These are phyloP conservation scores for Varecia variegata DNA, from an alignment of 2,797 vertebrate species.

Conservation along the genomic window DNA sequence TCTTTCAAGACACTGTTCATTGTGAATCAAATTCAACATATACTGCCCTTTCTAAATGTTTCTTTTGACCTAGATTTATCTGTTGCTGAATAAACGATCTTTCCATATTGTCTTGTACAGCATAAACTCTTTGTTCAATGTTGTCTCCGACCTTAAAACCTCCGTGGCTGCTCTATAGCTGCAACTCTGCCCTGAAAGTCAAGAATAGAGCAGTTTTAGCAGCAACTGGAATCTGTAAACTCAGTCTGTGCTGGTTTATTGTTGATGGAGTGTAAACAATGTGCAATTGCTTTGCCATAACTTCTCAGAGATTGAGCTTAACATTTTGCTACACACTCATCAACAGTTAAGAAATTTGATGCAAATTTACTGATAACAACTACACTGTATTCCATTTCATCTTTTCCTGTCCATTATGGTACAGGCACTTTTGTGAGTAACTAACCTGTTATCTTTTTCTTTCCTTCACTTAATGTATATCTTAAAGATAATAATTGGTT, in stretches of 20 bases:
- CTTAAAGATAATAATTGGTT: neutral
- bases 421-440: neutral
- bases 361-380: neutral
- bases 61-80: constrained; percentile 35
- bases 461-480: neutral
- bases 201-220: neutral
- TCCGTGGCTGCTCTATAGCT: neutral
- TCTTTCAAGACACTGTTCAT: constrained; percentile 18
- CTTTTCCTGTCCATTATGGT: neutral
- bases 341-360: neutral
- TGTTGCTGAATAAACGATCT: neutral
- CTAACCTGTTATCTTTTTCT: neutral
- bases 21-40: neutral
- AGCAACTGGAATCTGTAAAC: neutral
- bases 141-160: neutral
- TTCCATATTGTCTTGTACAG: neutral
- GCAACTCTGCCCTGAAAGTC: neutral
- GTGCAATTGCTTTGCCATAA: neutral
- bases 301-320: constrained; percentile 24
- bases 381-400: neutral
- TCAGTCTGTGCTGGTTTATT: neutral
- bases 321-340: neutral
- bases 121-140: neutral
- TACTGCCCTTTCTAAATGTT: neutral
- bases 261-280: neutral